Conservation (phyloP, 1,140 invertebrate genomes). For the Diachasmimorpha longicaudata region DNA sequence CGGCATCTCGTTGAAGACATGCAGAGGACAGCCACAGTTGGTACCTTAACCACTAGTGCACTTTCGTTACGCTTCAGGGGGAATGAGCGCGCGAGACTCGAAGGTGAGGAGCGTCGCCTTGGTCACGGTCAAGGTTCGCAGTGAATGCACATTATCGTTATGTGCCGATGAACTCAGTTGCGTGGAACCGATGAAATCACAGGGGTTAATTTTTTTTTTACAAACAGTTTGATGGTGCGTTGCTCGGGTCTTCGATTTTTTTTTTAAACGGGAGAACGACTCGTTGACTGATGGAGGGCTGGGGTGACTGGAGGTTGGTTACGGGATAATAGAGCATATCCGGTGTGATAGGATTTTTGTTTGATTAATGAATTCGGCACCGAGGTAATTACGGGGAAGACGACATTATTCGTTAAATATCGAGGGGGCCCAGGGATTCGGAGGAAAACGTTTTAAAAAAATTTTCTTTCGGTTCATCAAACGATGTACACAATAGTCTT, state of each 20-base stretch:
- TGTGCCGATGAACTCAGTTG: conserved; percentile 25
- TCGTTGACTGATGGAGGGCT: neutral
- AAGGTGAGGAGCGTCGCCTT: conserved; percentile 23
- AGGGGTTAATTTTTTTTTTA: neutral
- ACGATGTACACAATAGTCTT: too few species aligned
- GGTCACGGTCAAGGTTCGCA: conserved; percentile 29
- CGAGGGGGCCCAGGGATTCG: neutral
- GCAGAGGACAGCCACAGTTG: neutral
- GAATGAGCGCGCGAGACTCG: conserved; percentile 25
- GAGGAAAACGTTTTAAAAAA: neutral
- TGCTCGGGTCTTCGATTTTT: neutral
- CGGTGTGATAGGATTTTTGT: neutral
- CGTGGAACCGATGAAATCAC: neutral
- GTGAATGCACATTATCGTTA: conserved; percentile 12
- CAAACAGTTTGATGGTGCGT: neutral
- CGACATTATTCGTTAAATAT: too few species aligned
- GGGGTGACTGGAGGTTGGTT: neutral
- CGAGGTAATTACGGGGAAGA: too few species aligned
- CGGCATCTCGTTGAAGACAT: neutral
- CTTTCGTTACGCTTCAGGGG: conserved; percentile 28
- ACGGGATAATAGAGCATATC: neutral
- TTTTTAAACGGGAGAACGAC: neutral
- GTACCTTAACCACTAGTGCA: neutral
- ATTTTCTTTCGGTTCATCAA: too few species aligned
- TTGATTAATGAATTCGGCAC: too few species aligned